A percentile compares a stretch with the other conserved stretches of the same genome.
Conservation (phyloP, 2,888 invertebrate genomes). For the Seira musarum region DNA sequence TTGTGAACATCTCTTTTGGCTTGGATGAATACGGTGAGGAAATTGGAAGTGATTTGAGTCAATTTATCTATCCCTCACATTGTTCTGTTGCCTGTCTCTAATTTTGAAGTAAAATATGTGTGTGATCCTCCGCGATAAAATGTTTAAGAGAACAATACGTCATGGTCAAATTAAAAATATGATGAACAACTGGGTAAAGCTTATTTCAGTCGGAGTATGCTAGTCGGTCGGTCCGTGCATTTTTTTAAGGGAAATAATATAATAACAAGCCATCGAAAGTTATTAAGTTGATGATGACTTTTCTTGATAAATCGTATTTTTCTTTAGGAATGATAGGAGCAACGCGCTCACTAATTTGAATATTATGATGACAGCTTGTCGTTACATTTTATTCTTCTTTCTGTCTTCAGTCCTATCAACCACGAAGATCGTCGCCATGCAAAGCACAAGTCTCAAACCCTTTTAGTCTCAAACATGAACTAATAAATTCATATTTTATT, state of each 20-base stretch:
- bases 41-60: conserved; percentile 52
- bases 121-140: conserved; percentile 33
- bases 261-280: conserved; percentile 20
- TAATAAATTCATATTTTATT: conserved; percentile 9
- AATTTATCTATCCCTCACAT: conserved; percentile 44
- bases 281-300: conserved; percentile 38
- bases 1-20: conserved; percentile 34
- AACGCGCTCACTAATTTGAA: conserved; percentile 51
- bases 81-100: not conserved
- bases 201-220: no score
- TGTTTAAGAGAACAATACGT: conserved; percentile 31
- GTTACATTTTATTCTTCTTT: conserved; percentile 32
- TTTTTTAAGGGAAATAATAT: no score
- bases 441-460: not conserved
- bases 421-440: conserved; percentile 36
- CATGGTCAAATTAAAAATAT: conserved; percentile 57
- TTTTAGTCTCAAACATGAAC: not conserved
- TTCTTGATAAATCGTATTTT: conserved; percentile 37
- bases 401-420: conserved; percentile 11
- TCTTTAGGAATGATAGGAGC: conserved; percentile 29
- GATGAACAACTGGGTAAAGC: conserved; percentile 18
- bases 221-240: no score
- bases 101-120: conserved; percentile 4
- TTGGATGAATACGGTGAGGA: conserved; percentile 43
- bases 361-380: conserved; percentile 58